phyloP scores from a whole-genome alignment of 2,113 vertebrate genomes.

The Notarius quadriscutis region DNA sequence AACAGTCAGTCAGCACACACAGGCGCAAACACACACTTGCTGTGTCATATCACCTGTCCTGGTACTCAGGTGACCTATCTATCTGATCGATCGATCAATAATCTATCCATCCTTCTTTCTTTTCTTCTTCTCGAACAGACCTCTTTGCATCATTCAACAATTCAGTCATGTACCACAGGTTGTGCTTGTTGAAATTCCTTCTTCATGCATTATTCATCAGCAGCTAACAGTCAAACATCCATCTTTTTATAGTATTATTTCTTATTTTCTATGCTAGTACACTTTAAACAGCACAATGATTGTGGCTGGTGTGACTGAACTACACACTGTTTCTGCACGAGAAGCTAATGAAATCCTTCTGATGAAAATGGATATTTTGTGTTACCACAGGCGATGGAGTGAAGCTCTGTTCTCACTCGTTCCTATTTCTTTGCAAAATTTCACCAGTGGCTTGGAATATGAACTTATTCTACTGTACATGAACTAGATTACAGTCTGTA shows the following conservation, averaged over 20 bases:
- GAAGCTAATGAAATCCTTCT: constrained; percentile 24
- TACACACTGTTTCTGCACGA: not conserved
- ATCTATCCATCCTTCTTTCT: not conserved
- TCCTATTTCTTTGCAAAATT: not conserved
- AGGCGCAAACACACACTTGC: not conserved
- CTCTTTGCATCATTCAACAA: constrained; percentile 18
- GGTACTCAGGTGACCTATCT: constrained; percentile 15
- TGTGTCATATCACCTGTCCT: not conserved
- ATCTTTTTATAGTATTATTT: constrained; percentile 2
- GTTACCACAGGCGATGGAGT: not conserved
- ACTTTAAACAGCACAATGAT: not conserved
- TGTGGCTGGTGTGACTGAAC: not conserved
- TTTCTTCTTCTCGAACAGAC: not conserved
- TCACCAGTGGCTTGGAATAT: not conserved
- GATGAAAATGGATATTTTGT: constrained; percentile 27
- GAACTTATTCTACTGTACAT: not conserved
- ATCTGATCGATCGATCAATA: no score
- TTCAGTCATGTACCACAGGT: not conserved
- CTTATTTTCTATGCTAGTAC: not conserved
- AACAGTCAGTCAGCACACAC: not conserved
- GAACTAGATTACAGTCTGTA: constrained; percentile 3
- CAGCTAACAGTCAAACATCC: constrained; percentile 12
- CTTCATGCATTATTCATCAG: constrained; percentile 27
- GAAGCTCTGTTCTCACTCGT: not conserved
- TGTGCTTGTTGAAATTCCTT: constrained; percentile 16